phyloP scores from a whole-genome alignment of 2,888 invertebrate species.

The Rugalucina vietnamica region DNA sequence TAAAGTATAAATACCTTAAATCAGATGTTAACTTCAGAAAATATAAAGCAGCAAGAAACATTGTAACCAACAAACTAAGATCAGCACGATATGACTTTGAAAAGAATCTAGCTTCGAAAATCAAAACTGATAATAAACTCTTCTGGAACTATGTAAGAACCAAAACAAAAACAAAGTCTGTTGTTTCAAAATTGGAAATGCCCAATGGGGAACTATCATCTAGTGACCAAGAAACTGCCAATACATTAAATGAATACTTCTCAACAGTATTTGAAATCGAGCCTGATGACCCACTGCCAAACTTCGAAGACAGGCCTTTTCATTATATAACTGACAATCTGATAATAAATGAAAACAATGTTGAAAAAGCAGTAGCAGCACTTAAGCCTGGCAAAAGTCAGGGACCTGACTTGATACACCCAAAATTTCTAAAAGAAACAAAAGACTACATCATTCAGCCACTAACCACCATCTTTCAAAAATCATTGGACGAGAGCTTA shows the following conservation, averaged over 20 bases:
- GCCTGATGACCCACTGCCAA: not conserved
- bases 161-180: not conserved
- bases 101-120: not conserved
- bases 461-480: too few species aligned
- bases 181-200: not conserved
- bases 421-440: too few species aligned
- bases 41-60: not conserved
- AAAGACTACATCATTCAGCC: too few species aligned
- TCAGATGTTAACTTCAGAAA: not conserved
- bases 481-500: too few species aligned
- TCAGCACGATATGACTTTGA: not conserved
- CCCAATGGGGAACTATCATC: not conserved
- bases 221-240: not conserved
- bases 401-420: too few species aligned
- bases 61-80: not conserved
- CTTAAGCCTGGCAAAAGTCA: too few species aligned
- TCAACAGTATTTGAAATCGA: not conserved
- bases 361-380: too few species aligned
- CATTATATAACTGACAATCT: too few species aligned
- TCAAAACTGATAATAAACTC: not conserved
- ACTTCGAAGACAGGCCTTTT: not conserved
- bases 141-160: constrained; percentile 5
- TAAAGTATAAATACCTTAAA: constrained; percentile 5
- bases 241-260: not conserved
- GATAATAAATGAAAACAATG: too few species aligned